Evolutionary conservation across 2,888 invertebrate genomes (phyloP), one percentile per base, ranked within the genome.

Genomic region (Tetropium fuscum): DNA sequence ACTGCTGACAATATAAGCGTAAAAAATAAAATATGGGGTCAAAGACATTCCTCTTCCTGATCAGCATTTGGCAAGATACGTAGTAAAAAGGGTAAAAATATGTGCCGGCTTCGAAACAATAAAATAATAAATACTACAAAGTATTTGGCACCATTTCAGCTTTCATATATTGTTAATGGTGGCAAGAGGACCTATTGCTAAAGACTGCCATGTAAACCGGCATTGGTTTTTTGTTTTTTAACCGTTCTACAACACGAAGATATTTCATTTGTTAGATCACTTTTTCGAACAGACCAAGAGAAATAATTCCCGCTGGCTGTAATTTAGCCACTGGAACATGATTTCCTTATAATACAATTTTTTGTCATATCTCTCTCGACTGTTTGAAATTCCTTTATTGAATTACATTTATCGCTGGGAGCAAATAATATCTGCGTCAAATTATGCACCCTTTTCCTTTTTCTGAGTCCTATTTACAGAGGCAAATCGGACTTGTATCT

Each of bases 71-170:
- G 43, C 43, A 44, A 25, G 43, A 20, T 44, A 6, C 25, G 43
- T 27, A 10, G 22, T 25, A 44, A 44, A 44, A 44, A 44, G 15
- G 15, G 20, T 3, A 11, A 27, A 44, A 44, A 44, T 44, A 13
- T 25, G 43, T 44, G 43, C 43, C 59, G 47, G 54, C 22, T 38
- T 68, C 63, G 69, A 70, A 72, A 72, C 71, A 73, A 72, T 70
- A 68, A 70, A 72, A 73, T 70, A 73, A 73, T 71, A 71, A 71
- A 73, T 70, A 70, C 64, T 65, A 71, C 65, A 68, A 68, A 72
- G 70, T 72, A 73, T 73, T 73, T 74, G 73, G 73, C 73, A 72
- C 62, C 61, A 65, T 67, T 72, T 73, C 74, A 74, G 73, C 34
- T 71, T 71, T 73, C 72, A 72, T 73, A 73, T 65, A 70, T 66